phyloP scores from a whole-genome alignment of 2,888 invertebrate genomes.

The Lithodes maja region DNA sequence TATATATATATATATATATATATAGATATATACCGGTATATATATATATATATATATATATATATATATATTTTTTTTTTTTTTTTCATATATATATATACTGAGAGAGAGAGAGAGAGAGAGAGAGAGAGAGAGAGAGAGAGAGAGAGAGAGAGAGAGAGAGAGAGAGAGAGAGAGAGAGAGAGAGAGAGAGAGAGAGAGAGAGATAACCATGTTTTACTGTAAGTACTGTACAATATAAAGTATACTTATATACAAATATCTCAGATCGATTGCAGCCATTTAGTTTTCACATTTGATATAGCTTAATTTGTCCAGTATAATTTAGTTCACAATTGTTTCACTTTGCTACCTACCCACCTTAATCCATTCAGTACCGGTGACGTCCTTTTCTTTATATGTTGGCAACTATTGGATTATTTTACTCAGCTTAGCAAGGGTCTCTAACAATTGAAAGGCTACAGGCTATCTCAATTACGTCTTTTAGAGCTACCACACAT shows the following conservation, averaged over 20 bases:
- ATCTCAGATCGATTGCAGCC: too few relatives aligned
- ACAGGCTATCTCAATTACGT: background rate
- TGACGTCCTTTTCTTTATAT: background rate
- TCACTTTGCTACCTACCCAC: too few relatives aligned
- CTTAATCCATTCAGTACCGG: too few relatives aligned
- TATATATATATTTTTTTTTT: constrained; percentile 2
- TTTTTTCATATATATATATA: background rate
- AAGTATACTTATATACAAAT: too few relatives aligned
- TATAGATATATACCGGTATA: background rate
- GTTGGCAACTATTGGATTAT: background rate
- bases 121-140: constrained; percentile 33
- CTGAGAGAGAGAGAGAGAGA: constrained; percentile 28
- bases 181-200: background rate
- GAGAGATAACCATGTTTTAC: background rate
- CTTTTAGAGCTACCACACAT: background rate
- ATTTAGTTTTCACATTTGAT: too few relatives aligned
- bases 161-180: background rate
- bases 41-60: background rate
- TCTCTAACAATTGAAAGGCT: background rate
- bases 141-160: background rate
- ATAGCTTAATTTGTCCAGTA: too few relatives aligned
- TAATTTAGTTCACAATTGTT: too few relatives aligned
- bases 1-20: background rate
- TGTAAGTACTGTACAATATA: background rate
- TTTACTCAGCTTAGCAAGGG: background rate